Percentiles rank a stretch among this genome's conserved stretches.
These are phyloP conservation scores for Falco biarmicus DNA, from an alignment of 2,797 vertebrate genomes.

Conservation along the genomic window DNA sequence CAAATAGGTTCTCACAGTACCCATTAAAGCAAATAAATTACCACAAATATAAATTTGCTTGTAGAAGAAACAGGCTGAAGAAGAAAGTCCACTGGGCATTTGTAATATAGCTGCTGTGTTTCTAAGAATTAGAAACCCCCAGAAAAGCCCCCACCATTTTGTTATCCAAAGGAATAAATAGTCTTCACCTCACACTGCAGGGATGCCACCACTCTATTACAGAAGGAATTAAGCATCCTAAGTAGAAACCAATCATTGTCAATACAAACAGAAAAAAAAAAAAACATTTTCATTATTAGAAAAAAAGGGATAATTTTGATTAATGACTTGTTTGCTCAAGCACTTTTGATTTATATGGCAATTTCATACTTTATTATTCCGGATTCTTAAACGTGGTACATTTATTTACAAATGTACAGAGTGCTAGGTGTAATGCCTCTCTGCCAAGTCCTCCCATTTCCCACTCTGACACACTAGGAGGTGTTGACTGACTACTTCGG, in stretches of 20 bases:
- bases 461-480: not conserved
- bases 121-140: not conserved
- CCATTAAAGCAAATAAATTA: not conserved
- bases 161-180: not conserved
- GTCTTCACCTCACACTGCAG: not conserved
- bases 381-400: not conserved
- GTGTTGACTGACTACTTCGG: not conserved
- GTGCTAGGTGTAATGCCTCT: not conserved
- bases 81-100: not conserved
- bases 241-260: not conserved
- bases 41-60: not conserved
- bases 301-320: not conserved
- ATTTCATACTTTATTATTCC: not conserved
- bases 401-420: not conserved
- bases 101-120: not conserved
- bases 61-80: not conserved
- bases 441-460: not conserved
- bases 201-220: not conserved
- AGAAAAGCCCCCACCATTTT: not conserved
- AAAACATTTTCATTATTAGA: not conserved
- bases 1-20: not conserved
- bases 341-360: slow-evolving; percentile 21
- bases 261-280: not conserved
- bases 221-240: not conserved
- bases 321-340: slow-evolving; percentile 24